Percentiles rank a stretch among this genome's conserved stretches.
These are phyloP conservation scores for Drosophila fungiperda DNA, from an alignment of 2,888 invertebrate genomes.

Conservation along the genomic window DNA sequence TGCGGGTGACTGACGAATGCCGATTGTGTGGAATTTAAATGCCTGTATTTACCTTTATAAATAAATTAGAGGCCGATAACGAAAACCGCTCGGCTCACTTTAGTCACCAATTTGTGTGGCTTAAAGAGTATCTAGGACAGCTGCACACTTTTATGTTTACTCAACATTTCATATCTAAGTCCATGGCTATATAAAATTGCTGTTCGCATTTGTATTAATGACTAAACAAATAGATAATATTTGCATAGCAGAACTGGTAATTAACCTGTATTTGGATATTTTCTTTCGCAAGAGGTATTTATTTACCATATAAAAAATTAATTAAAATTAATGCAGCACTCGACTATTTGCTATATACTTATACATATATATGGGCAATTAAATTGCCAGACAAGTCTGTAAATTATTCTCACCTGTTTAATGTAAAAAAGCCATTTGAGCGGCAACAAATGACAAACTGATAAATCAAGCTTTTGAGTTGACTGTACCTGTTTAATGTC, in stretches of 20 bases:
- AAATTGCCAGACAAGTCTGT: not conserved
- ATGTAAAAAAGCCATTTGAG: conserved; percentile 33
- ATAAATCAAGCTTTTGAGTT: conserved; percentile 39
- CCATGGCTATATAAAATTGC: conserved; percentile 16
- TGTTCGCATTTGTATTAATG: conserved; percentile 8
- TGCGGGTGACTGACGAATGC: conserved; percentile 10
- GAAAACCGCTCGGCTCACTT: conserved; percentile 45
- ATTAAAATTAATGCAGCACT: conserved; percentile 29
- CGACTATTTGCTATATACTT: conserved; percentile 22
- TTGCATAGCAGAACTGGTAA: not conserved
- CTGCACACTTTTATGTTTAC: conserved; percentile 67
- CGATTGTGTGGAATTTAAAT: conserved; percentile 65
- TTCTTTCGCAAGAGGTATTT: not conserved
- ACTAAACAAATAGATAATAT: conserved; percentile 21
- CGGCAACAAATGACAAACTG: conserved; percentile 16
- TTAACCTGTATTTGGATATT: not conserved
- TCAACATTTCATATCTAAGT: conserved; percentile 36
- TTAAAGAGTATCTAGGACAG: conserved; percentile 27
- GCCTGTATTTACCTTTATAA: conserved; percentile 69
- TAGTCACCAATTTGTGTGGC: conserved; percentile 50
- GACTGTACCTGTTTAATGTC: conserved; percentile 46
- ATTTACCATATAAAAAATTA: not conserved
- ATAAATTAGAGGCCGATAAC: conserved; percentile 68
- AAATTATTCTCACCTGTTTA: not conserved
- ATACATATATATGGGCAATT: not conserved